Percentiles rank a stretch among this genome's conserved stretches.
Evolutionary conservation across 2,888 invertebrate species (phyloP).

Genomic region (Melanostoma mellinum): DNA sequence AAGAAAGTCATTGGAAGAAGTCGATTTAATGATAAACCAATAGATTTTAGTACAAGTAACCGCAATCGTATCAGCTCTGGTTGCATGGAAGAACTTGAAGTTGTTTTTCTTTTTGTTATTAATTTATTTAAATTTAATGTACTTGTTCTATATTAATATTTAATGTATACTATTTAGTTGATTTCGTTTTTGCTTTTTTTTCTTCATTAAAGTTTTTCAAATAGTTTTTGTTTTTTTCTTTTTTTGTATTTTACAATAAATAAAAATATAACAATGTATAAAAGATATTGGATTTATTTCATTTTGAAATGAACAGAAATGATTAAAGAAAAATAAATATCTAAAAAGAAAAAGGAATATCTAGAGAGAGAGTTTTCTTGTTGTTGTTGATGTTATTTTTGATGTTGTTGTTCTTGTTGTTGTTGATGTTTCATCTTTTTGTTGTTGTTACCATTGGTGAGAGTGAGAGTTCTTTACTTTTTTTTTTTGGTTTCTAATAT

Average conservation of each 20-base stretch:
- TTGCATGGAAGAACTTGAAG: constrained; percentile 52
- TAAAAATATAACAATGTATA: constrained; percentile 73
- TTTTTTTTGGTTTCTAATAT: constrained; percentile 4
- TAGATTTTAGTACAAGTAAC: constrained; percentile 17
- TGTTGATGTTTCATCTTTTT: constrained; percentile 44
- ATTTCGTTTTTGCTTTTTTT: constrained; percentile 43
- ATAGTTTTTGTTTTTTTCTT: constrained; percentile 33
- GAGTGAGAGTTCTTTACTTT: constrained; percentile 41
- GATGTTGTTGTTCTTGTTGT: constrained; percentile 60
- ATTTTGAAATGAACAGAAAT: constrained; percentile 73
- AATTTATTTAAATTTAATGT: constrained; percentile 65
- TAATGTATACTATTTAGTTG: constrained; percentile 48
- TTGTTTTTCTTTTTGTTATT: constrained; percentile 49
- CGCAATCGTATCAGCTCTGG: constrained; percentile 27
- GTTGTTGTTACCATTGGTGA: constrained; percentile 46
- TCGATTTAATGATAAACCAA: not conserved
- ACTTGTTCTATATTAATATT: constrained; percentile 63
- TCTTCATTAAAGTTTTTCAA: constrained; percentile 41
- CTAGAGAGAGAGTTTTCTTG: constrained; percentile 75
- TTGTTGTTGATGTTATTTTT: constrained; percentile 57
- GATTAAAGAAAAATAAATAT: constrained; percentile 75
- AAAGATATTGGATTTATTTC: constrained; percentile 73
- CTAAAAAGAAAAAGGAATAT: constrained; percentile 76
- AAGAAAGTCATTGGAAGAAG: not conserved
- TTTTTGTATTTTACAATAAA: constrained; percentile 65